Conservation (phyloP, 1,140 invertebrate genomes). For the Pygmarrhopalites habei region DNA sequence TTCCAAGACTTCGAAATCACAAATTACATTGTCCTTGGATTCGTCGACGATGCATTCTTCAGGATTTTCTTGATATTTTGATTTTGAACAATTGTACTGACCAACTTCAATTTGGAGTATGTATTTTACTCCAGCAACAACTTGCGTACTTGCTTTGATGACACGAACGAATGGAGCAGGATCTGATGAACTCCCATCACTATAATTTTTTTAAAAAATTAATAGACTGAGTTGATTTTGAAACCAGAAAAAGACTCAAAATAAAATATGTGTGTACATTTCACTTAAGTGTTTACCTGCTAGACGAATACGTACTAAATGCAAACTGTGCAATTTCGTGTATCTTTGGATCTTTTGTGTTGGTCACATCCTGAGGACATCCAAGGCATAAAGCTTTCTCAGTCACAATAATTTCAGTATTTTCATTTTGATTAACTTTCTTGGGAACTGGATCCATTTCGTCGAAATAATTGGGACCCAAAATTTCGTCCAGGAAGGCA, state of each 20-base stretch:
- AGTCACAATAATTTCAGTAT: conserved; percentile 9
- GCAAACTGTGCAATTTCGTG: conserved; percentile 37
- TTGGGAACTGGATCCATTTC: not conserved
- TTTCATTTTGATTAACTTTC: not conserved
- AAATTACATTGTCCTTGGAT: conserved; percentile 16
- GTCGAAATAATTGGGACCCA: conserved; percentile 6
- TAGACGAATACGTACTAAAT: conserved; percentile 21
- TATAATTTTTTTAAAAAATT: too few species aligned
- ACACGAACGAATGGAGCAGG: conserved; percentile 30
- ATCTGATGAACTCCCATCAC: too few species aligned
- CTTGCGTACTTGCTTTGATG: conserved; percentile 36
- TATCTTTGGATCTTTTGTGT: conserved; percentile 34
- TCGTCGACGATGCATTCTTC: conserved; percentile 22
- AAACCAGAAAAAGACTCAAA: too few species aligned
- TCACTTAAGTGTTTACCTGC: too few species aligned
- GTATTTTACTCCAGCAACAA: conserved; percentile 35
- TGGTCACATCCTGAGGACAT: conserved; percentile 29
- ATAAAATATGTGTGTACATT: too few species aligned
- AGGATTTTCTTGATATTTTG: not conserved
- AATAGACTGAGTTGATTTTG: too few species aligned
- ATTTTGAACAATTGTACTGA: conserved; percentile 23
- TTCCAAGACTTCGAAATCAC: conserved; percentile 34
- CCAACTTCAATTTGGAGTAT: conserved; percentile 30
- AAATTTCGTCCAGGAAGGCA: conserved; percentile 9
- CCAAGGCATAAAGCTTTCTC: conserved; percentile 30